A percentile compares a stretch with the other conserved stretches of the same genome.
These are phyloP conservation scores for Bombylius discolor DNA, from an alignment of 2,888 invertebrate species.

Conservation along the genomic window DNA sequence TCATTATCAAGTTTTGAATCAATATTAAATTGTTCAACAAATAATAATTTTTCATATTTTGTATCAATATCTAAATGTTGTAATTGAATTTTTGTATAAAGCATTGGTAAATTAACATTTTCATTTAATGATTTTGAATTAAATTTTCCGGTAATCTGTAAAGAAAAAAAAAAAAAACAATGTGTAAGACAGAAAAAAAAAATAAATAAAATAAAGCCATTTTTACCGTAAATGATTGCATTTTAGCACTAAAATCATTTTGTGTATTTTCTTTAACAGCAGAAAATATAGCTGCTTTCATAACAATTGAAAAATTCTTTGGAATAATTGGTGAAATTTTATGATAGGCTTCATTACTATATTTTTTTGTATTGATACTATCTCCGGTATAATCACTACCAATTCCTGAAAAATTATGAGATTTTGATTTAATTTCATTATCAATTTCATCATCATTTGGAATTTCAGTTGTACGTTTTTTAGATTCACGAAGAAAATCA, in stretches of 20 bases:
- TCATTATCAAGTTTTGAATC: slow-evolving; percentile 53
- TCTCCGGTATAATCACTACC: neutral
- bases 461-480: slow-evolving; percentile 17
- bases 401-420: neutral
- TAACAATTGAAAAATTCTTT: slow-evolving; percentile 63
- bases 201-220: neutral
- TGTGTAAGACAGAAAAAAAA: no score
- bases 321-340: slow-evolving; percentile 66
- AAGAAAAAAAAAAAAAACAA: no score
- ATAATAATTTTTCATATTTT: slow-evolving; percentile 43
- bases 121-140: slow-evolving; percentile 38
- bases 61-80: slow-evolving; percentile 50
- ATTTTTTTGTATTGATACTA: slow-evolving; percentile 10
- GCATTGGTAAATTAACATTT: slow-evolving; percentile 39
- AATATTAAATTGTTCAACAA: slow-evolving; percentile 44
- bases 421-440: slow-evolving; percentile 1
- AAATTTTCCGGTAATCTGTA: slow-evolving; percentile 45
- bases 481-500: slow-evolving; percentile 37
- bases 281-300: slow-evolving; percentile 56
- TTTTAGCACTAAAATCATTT: slow-evolving; percentile 55
- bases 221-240: slow-evolving; percentile 48
- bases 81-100: slow-evolving; percentile 50
- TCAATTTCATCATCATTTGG: neutral
- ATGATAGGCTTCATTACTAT: slow-evolving; percentile 42
- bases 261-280: slow-evolving; percentile 55